Percentiles rank a stretch among this genome's conserved stretches.
Conservation (phyloP, 2,888 invertebrate genomes). For the Agonopterix subpropinquella region DNA sequence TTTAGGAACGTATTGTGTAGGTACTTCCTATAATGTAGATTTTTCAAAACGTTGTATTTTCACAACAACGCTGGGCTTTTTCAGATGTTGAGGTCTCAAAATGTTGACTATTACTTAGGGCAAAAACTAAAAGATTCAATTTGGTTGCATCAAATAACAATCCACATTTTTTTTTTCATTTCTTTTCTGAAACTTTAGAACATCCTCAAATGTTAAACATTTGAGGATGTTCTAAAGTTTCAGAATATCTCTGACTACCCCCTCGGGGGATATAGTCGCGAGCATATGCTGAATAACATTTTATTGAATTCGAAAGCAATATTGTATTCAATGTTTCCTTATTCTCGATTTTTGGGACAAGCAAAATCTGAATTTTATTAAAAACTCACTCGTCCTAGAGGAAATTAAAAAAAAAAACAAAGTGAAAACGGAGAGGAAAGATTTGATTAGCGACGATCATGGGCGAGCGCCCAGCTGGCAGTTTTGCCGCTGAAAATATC, state of each 20-base stretch:
- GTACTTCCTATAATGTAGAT: too few species aligned
- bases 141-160: conserved; percentile 15
- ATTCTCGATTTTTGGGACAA: conserved; percentile 15
- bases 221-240: too few species aligned
- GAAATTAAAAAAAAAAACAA: conserved; percentile 32
- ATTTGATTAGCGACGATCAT: conserved; percentile 35
- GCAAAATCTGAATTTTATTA: conserved; percentile 37
- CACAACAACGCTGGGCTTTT: too few species aligned
- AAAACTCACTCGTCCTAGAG: conserved; percentile 25
- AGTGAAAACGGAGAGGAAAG: conserved; percentile 17
- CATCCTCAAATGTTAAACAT: too few species aligned
- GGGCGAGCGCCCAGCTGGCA: conserved; percentile 9
- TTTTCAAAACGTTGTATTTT: too few species aligned
- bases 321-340: conserved; percentile 15
- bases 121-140: conserved; percentile 8
- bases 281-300: too few species aligned
- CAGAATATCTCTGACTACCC: too few species aligned
- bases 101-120: not conserved
- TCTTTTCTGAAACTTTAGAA: too few species aligned
- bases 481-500: conserved; percentile 20
- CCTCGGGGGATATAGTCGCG: too few species aligned
- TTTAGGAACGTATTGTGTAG: too few species aligned
- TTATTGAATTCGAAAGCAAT: conserved; percentile 23
- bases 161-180: too few species aligned
- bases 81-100: too few species aligned